Base-by-base conservation (phyloP, 2,797 vertebrate genomes). In the Chiroxiphia lanceolata region DNA sequence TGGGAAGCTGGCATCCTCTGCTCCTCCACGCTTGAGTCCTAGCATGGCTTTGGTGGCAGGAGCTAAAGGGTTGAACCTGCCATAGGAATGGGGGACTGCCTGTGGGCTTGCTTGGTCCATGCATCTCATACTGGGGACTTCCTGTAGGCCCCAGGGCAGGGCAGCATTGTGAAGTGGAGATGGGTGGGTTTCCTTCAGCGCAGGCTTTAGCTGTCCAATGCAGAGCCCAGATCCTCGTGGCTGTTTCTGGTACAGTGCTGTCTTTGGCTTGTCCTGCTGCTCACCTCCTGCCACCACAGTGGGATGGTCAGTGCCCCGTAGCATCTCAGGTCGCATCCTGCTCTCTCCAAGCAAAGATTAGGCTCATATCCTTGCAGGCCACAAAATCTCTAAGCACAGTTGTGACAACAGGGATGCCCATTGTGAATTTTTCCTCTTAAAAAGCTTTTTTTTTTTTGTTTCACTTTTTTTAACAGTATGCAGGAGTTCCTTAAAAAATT, bases 41-140 rank as follows among this genome's bases (percentile, higher is more conserved):
- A 27, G 50, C 1, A 0, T 44, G 76, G 63, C 31, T 59, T 54
- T 38, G 51, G 70, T 61, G 79, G 40, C 61, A 42, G 31, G 45
- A 65, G 26, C 33, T 33, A 1, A 3, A 7, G 40, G 25, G 53
- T 47, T 61, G 82, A 34, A 14, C 9, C 45, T 40, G 64, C 23
- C 6, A 18, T 25, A 33, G 67, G 19, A 40, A 10, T 0, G 1
- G 16, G 13, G 16, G 3, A 4, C 26, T 84, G 40, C 42, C 69
- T 18, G 40, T 4, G 14, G 9, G 13, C 57, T 64, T 15, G 0
- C 33, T 81, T 13, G 5, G 40, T 38, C 68, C 1, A 0, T 12
- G 10, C 2, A 0, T n/a, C 59, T 76, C 31, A 27, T n/a, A 45
- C 31, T 2, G 0, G 36, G 22, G 10, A 25, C 31, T n/a, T 53